phyloP scores from a whole-genome alignment of 2,113 vertebrate species.

The Upupa epops region DNA sequence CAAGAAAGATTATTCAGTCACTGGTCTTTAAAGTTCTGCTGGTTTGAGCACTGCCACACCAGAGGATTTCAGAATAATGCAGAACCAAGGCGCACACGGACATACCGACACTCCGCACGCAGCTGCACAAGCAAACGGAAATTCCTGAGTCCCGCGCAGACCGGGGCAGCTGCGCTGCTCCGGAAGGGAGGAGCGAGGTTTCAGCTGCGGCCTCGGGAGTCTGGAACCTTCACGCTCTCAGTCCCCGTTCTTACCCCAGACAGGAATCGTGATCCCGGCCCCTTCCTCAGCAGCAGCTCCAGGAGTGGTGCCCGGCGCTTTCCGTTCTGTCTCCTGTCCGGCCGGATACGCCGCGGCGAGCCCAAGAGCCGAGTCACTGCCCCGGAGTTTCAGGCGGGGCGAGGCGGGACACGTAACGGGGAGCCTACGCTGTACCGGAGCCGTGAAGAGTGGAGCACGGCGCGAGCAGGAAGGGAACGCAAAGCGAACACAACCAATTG shows the following conservation, averaged over 20 bases:
- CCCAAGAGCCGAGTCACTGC: not conserved
- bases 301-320: not conserved
- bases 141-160: too few species aligned
- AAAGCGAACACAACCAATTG: not conserved
- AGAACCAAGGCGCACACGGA: fast-evolving
- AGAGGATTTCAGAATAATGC: fast-evolving
- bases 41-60: fast-evolving
- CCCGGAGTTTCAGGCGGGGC: not conserved
- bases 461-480: too few species aligned
- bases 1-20: not conserved
- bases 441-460: fast-evolving
- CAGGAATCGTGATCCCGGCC: fast-evolving
- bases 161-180: fast-evolving
- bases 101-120: fast-evolving
- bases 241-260: not conserved
- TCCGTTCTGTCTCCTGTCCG: fast-evolving
- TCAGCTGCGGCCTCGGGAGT: fast-evolving
- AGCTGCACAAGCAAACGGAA: fast-evolving
- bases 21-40: not conserved
- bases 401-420: too few species aligned
- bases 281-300: fast-evolving
- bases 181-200: too few species aligned
- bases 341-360: too few species aligned
- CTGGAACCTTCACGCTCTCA: too few species aligned
- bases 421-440: too few species aligned